A percentile compares a stretch with the other conserved stretches of the same genome.
These are phyloP conservation scores for Gnathonemus echidnorhynchus DNA, from an alignment of 2,113 vertebrate genomes.

Conservation along the genomic window DNA sequence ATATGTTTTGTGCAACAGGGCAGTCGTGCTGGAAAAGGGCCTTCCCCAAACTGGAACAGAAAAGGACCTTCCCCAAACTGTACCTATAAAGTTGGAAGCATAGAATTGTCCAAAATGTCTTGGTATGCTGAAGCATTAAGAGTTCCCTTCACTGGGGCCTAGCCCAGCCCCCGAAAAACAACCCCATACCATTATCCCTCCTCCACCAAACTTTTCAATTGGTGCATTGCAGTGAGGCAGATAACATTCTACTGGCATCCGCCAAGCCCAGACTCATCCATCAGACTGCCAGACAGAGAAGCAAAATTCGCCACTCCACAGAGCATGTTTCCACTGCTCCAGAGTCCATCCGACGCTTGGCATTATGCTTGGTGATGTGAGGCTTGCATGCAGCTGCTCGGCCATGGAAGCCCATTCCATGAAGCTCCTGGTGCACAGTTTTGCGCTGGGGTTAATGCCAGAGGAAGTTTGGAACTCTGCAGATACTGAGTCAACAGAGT, in stretches of 20 bases:
- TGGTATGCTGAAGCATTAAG: not conserved
- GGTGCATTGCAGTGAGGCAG: not conserved
- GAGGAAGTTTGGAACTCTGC: not conserved
- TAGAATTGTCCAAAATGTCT: not conserved
- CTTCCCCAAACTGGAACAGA: too few relatives aligned
- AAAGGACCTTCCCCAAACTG: not conserved
- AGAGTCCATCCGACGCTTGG: not conserved
- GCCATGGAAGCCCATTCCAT: not conserved
- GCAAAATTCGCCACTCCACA: not conserved
- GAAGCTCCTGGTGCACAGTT: not conserved
- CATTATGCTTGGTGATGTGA: not conserved
- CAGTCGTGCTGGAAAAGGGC: not conserved
- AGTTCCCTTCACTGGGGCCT: not conserved
- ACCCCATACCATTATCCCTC: not conserved
- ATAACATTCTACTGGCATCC: not conserved
- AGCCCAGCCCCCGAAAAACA: not conserved
- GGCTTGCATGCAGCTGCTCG: not conserved
- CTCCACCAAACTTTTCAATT: not conserved
- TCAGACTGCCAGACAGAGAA: not conserved
- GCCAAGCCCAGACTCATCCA: not conserved
- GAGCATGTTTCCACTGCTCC: not conserved
- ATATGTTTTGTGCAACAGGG: not conserved
- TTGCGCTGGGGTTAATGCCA: not conserved
- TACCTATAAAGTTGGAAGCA: not conserved
- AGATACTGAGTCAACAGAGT: not conserved